A percentile compares a stretch with the other conserved stretches of the same genome.
These are phyloP conservation scores for Sinonovacula constricta DNA, from an alignment of 1,140 invertebrate species.

Conservation along the genomic window DNA sequence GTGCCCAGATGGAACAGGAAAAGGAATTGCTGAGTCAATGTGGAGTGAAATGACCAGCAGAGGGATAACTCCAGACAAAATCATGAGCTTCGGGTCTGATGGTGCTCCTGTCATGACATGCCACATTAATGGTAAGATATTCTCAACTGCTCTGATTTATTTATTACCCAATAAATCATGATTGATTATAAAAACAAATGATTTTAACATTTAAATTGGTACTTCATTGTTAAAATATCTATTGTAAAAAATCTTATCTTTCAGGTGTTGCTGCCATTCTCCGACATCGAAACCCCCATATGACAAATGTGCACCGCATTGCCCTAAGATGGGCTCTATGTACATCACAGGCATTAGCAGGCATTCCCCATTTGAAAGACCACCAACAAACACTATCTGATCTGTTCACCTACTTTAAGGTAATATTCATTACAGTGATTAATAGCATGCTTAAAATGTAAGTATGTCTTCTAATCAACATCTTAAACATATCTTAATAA, in stretches of 20 bases:
- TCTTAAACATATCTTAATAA: too few species aligned
- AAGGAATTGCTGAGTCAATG: slow-evolving; percentile 7
- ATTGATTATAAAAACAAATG: too few species aligned
- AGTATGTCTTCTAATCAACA: too few species aligned
- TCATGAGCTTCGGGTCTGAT: slow-evolving; percentile 24
- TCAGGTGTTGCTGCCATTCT: neutral
- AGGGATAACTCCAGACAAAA: neutral
- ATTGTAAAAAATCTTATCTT: neutral
- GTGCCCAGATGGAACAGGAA: slow-evolving; percentile 23
- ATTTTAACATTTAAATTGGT: too few species aligned
- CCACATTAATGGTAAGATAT: slow-evolving; percentile 11
- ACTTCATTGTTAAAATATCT: too few species aligned
- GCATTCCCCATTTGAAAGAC: slow-evolving; percentile 11
- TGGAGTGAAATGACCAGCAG: neutral
- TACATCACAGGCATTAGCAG: slow-evolving; percentile 41
- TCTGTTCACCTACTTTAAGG: slow-evolving; percentile 38
- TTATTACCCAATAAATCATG: too few species aligned
- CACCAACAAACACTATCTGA: slow-evolving; percentile 7
- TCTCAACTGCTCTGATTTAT: too few species aligned
- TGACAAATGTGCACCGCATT: slow-evolving; percentile 36
- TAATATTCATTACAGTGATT: too few species aligned
- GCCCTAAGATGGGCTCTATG: slow-evolving; percentile 38
- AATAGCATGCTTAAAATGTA: too few species aligned
- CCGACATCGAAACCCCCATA: slow-evolving; percentile 15
- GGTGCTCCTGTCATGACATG: slow-evolving; percentile 49